These are phyloP conservation scores for Sterna hirundo DNA, from an alignment of 2,113 vertebrate species.

Conservation along the genomic window DNA sequence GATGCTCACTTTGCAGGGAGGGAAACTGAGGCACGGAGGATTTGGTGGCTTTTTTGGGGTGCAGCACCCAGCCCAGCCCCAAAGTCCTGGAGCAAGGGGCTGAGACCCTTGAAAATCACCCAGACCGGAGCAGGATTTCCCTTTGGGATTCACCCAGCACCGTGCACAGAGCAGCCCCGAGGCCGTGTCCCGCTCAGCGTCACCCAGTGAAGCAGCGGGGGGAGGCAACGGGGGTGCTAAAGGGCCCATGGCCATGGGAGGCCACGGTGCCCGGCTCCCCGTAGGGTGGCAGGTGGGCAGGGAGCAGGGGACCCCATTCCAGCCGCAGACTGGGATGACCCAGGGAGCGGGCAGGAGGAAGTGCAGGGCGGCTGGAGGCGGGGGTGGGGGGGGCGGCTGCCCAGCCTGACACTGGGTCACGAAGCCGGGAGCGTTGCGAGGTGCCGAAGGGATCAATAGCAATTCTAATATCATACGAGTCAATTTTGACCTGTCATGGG, in stretches of 20 bases:
- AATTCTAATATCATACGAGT: conserved; percentile 73
- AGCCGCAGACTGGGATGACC: rapidly evolving
- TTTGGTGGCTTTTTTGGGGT: neutral
- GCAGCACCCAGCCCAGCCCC: neutral
- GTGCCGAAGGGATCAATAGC: conserved; percentile 71
- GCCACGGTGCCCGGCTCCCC: rapidly evolving
- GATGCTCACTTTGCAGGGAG: neutral
- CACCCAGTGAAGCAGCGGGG: rapidly evolving
- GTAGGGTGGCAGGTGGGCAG: rapidly evolving
- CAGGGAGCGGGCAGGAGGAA: neutral
- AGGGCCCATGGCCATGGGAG: rapidly evolving
- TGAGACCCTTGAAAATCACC: neutral
- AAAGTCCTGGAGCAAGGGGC: neutral
- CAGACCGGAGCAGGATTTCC: rapidly evolving
- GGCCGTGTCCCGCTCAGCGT: neutral
- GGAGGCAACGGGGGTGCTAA: rapidly evolving
- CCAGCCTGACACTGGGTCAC: conserved; percentile 16
- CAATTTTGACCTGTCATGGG: conserved; percentile 69
- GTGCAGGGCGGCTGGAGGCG: rapidly evolving
- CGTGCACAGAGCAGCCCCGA: neutral
- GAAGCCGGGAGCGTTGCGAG: conserved; percentile 28
- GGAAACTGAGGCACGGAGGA: neutral
- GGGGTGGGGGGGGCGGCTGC: neutral
- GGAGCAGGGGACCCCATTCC: neutral
- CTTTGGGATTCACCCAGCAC: neutral